Evolutionary conservation across 1,140 invertebrate genomes (phyloP), one percentile per base, ranked within the genome.

Genomic region (Bradysia coprophila): DNA sequence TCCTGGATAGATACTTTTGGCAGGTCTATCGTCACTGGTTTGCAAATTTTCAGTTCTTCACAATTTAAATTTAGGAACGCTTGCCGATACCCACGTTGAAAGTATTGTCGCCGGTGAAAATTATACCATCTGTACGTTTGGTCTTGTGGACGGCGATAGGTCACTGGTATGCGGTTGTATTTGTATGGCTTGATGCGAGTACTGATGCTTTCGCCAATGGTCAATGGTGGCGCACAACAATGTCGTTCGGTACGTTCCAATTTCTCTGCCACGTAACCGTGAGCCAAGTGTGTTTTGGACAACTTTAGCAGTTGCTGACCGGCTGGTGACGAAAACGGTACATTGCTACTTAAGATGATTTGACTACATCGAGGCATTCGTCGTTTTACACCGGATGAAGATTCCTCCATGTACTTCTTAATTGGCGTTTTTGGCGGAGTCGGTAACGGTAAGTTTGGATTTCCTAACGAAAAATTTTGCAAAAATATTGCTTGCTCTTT

Each of bases 261-360:
- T 21, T 67, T 57, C 47, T 71, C 69, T 36, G 57, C 59, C n/a
- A 69, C 56, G 39, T 62, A 68, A 8, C 60, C 62, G 43, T 59
- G 53, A 0, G 64, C 64, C 53, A 71, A 66, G 21, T 47, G 39
- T 37, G 60, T 52, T 45, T 70, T 70, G 1, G 67, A 65, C 11
- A 65, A 63, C 45, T 65, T 66, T 2, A 63, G 51, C 38, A 72
- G 48, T 36, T 62, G 52, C 10, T 70, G 53, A 9, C 69, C 69
- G 23, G 67, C 68, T n/a, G 69, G 69, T 16, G 69, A 72, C 2
- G 69, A 71, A n/a, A n/a, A n/a, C n/a, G n/a, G n/a, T n/a, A n/a
- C 44, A 72, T 66, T 11, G 69, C 67, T 32, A 72, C 69, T 37
- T 59, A 58, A 13, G 66, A 49, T 44, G 59, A 69, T 32, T n/a